Percentiles rank a stretch among this genome's conserved stretches.
Evolutionary conservation across 1,140 invertebrate genomes (phyloP).

Genomic region (Yoshiicerus persimilis): DNA sequence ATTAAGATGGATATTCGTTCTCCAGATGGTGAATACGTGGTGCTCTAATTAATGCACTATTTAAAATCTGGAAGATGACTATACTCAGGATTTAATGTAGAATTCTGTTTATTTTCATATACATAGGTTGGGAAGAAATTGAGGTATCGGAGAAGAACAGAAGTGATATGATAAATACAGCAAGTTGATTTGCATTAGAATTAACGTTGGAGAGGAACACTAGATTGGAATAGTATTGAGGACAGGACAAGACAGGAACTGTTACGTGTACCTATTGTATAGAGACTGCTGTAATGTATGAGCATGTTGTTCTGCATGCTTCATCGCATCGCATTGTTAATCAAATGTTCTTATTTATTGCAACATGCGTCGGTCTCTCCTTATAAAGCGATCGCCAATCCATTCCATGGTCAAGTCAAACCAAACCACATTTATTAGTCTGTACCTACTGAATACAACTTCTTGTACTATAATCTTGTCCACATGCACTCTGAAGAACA

Average conservation of each 20-base stretch:
- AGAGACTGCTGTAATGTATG: not conserved
- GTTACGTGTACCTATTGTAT: not conserved
- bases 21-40: too few relatives aligned
- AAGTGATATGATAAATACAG: too few relatives aligned
- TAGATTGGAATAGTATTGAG: too few relatives aligned
- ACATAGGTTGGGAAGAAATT: too few relatives aligned
- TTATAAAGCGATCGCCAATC: constrained; percentile 7
- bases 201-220: not conserved
- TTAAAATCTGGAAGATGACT: too few relatives aligned
- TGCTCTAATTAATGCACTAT: too few relatives aligned
- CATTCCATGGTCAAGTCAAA: not conserved
- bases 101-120: too few relatives aligned
- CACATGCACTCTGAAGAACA: too few relatives aligned
- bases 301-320: not conserved
- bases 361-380: constrained; percentile 24
- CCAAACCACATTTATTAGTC: not conserved
- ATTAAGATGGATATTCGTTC: too few relatives aligned
- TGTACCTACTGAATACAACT: not conserved
- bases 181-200: not conserved
- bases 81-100: too few relatives aligned
- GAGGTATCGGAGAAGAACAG: not conserved
- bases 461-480: not conserved
- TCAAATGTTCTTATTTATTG: constrained; percentile 28
- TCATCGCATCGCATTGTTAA: constrained; percentile 21
- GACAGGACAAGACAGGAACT: too few relatives aligned